Evolutionary conservation across 2,797 vertebrate species (phyloP), one percentile per base, ranked within the genome.

Genomic region (Paguma larvata): DNA sequence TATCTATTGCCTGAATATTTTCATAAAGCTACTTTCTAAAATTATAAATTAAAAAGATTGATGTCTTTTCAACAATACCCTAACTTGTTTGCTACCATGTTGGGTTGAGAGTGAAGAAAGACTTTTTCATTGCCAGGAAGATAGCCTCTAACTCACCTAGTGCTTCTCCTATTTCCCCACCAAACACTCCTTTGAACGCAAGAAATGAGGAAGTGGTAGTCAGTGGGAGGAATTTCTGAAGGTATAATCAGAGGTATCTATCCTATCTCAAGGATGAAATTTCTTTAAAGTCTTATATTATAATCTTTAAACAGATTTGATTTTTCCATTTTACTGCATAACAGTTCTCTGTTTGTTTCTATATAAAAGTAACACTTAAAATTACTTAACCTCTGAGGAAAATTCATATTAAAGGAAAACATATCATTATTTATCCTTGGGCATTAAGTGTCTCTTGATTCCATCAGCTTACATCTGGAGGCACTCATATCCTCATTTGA

Each of bases 221-320:
- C 21, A 41, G 56, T 46, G 30, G 32, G 53, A 92, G 27, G 32
- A 80, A 75, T 27, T 88, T 85, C 48, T 75, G 23, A 21, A 19
- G 21, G 19, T 70, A 13, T 73, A 82, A 62, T 30, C 23, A 65
- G 41, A 56, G 19, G 11, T 82, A 59, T 44, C 65, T 51, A 51
- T 46, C 56, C 34, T 86, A 62, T 70, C 48, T 82, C 73, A 77
- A 82, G 51, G 48, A 65, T 44, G 34, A 94, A 75, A 53, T 79
- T 83, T 95, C 34, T 27, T 96, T 92, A 46, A 92, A 89, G 63
- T 85, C 34, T 78, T 78, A 68, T 13, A 1, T 85, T 51, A 70
- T 84, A 93, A 90, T 86, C 82, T 95, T 84, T 78, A 84, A 77
- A 95, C 23, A 86, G 80, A 86, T 51, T 88, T 86, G 44, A 63